phyloP scores from a whole-genome alignment of 2,888 invertebrate species.

The Mantis religiosa region DNA sequence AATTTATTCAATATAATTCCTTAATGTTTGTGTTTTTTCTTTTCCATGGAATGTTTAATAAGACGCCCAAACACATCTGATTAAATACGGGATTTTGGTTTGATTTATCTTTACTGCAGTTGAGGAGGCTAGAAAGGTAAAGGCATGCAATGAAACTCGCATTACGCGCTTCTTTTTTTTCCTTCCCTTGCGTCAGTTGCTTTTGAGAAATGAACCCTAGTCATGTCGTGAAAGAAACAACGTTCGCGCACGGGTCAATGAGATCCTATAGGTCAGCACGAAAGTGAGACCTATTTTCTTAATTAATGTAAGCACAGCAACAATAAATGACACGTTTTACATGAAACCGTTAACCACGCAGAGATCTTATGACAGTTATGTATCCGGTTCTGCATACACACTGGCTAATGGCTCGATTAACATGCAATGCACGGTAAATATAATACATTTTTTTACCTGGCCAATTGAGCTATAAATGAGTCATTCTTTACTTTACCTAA shows the following conservation, averaged over 20 bases:
- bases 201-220: not conserved
- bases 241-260: not conserved
- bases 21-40: too few relatives aligned
- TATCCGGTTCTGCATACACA: not conserved
- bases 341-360: not conserved
- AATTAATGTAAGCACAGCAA: not conserved
- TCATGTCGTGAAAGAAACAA: not conserved
- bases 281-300: not conserved
- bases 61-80: not conserved
- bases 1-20: too few relatives aligned
- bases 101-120: not conserved
- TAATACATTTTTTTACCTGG: too few relatives aligned
- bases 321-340: not conserved
- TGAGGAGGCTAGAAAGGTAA: not conserved
- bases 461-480: too few relatives aligned
- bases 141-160: not conserved
- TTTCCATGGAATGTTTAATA: not conserved
- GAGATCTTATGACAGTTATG: not conserved
- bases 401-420: not conserved
- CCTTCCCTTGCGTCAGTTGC: not conserved
- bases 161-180: not conserved
- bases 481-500: too few relatives aligned
- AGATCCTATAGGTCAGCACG: not conserved
- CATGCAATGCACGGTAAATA: not conserved
- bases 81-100: not conserved